Evolutionary conservation across 1,140 invertebrate genomes (phyloP), one percentile per base, ranked within the genome.

Genomic region (Plutomurus gul): DNA sequence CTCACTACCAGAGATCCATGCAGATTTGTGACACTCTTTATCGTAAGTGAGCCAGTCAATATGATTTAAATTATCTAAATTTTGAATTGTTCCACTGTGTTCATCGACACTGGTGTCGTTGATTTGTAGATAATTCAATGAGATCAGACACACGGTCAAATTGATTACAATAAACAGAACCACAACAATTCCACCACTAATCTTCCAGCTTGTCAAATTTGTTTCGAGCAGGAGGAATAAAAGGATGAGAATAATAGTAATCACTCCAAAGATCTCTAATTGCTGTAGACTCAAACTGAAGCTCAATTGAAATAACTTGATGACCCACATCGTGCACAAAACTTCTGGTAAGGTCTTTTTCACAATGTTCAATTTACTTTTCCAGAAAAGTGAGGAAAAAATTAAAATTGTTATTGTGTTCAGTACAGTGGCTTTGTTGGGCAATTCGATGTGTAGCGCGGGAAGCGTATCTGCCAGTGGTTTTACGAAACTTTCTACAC

Each of bases 31-130:
- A 70, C 81, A 82, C n/a, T 40, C 22, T 25, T n/a, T 13, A n/a
- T 82, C 70, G 40, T 82, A 82, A 27, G 79, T 74, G 27, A 79
- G 47, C 81, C 81, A 82, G 7, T 36, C 30, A 18, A 65, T 65
- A 16, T 65, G 56, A 30, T n/a, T 3, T 6, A 65, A 65, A 13
- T 65, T 25, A 16, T 65, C 10, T 4, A 65, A 33, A 65, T 65
- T 30, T 30, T 65, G 30, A 4, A 30, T 4, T 5, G 3, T 7
- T 49, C 46, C 46, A 13, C 13, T n/a, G 13, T 30, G 37, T 8
- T 22, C 30, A 25, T 8, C 72, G 39, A 47, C 8, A 16, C 18
- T 25, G 70, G 70, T 37, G 47, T 37, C 18, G n/a, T n/a, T n/a
- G n/a, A n/a, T n/a, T n/a, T n/a, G n/a, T 8, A 72, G n/a, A 39